Evolutionary conservation across 1,140 invertebrate species (phyloP), one percentile per base, ranked within the genome.

Genomic region (Papilio polytes): DNA sequence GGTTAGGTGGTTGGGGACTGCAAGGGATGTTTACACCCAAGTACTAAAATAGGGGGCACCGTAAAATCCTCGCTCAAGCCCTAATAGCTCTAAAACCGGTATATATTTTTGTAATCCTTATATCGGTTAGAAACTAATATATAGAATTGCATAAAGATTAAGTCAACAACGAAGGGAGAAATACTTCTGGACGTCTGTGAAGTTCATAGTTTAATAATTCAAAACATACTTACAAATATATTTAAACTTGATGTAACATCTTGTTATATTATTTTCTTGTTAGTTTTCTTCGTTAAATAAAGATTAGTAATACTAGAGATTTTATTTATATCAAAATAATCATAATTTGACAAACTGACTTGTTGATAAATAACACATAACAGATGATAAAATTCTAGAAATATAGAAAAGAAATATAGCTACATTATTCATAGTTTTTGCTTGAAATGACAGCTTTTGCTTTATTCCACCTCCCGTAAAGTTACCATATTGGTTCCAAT

Each of bases 311-410:
- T 31, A 63, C 59, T 26, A 4, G 1, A 63, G 20, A 63, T 63
- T 63, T 63, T 26, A 63, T 26, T 63, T 63, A 63, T 13, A 63
- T 63, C 59, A 2, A 63, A 63, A 63, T 26, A 63, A 63, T 63
- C n/a, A 59, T 59, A 20, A 59, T 63, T 63, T 63, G 59, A 26
- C 59, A 12, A 63, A 63, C 22, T 13, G 59, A 26, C 10, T 12
- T 63, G 22, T 20, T 56, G n/a, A 56, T 56, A 56, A 56, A 56
- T 56, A 56, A 56, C 7, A 26, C 3, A 3, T 7, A 12, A 63
- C 59, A 63, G 59, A 63, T 63, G 59, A 63, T 22, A 31, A 63
- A 20, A 56, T 56, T 56, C 53, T 56, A 56, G n/a, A 20, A 20
- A 20, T n/a, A 20, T 20, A 20, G 18, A 56, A 56, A 56, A 48